Conservation (phyloP, 2,888 invertebrate genomes). For the Cheiracanthium punctorium region DNA sequence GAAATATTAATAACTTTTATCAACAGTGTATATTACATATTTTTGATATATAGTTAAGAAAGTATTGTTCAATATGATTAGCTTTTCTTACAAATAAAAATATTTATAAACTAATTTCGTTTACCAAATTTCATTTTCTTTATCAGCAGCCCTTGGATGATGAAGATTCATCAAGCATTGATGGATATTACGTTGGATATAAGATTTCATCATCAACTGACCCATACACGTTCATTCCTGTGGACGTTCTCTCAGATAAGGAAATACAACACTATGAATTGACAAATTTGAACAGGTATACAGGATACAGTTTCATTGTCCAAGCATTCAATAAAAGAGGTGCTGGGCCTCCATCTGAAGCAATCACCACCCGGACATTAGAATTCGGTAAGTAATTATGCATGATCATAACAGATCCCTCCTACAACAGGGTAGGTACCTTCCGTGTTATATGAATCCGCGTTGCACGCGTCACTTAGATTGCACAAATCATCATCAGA, state of each 20-base stretch:
- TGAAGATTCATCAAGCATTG: slow-evolving; percentile 39
- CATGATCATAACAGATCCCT: no score
- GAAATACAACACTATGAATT: slow-evolving; percentile 36
- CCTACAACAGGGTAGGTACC: no score
- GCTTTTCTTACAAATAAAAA: not conserved
- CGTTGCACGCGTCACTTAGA: no score
- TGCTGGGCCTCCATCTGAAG: slow-evolving; percentile 75
- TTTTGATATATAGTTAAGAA: no score
- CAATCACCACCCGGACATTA: slow-evolving; percentile 29
- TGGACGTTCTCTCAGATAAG: slow-evolving; percentile 50
- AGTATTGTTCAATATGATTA: no score
- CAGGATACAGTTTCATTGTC: slow-evolving; percentile 76
- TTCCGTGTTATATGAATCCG: no score
- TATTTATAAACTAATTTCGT: no score
- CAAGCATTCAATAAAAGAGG: slow-evolving; percentile 76
- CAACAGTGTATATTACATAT: no score
- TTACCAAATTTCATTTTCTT: no score
- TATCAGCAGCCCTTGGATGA: slow-evolving; percentile 19
- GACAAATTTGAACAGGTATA: slow-evolving; percentile 75
- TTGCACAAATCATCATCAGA: no score
- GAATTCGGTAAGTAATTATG: slow-evolving; percentile 47
- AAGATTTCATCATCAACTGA: slow-evolving; percentile 41
- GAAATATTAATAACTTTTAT: no score
- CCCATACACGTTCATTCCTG: slow-evolving; percentile 67
- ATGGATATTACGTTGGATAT: slow-evolving; percentile 61